phyloP scores from a whole-genome alignment of 2,888 invertebrate species.

The Phortica magna region DNA sequence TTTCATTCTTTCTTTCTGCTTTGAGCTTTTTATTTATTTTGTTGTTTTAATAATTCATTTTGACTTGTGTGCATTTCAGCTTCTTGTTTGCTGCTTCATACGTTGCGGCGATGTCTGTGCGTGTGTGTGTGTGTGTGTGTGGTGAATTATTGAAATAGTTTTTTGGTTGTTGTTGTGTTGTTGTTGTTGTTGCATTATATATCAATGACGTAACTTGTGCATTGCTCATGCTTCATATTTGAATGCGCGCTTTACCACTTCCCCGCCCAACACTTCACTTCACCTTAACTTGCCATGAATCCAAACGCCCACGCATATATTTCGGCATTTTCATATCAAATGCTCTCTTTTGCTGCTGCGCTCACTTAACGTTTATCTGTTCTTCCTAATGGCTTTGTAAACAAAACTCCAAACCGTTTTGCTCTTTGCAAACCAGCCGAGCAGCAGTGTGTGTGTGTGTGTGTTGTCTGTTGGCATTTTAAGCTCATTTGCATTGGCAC shows the following conservation, averaged over 20 bases:
- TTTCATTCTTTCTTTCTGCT: neutral
- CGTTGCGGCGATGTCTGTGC: no score
- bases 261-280: neutral
- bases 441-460: no score
- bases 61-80: neutral
- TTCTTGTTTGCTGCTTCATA: no score
- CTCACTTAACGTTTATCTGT: constrained; percentile 3
- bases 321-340: neutral
- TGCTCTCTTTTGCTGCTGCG: neutral
- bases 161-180: constrained; percentile 41
- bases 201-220: constrained; percentile 18
- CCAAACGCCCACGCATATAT: neutral
- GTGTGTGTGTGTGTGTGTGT: constrained; percentile 39
- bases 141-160: constrained; percentile 34
- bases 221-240: constrained; percentile 15
- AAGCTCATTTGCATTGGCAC: neutral
- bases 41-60: constrained; percentile 17
- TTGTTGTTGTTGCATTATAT: constrained; percentile 43
- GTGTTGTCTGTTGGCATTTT: neutral
- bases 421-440: neutral
- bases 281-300: neutral
- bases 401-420: neutral
- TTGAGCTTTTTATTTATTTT: neutral
- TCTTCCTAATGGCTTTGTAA: neutral
- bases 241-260: constrained; percentile 14